A percentile compares a stretch with the other conserved stretches of the same genome.
phyloP scores from a whole-genome alignment of 2,797 vertebrate genomes.

The Huso huso region DNA sequence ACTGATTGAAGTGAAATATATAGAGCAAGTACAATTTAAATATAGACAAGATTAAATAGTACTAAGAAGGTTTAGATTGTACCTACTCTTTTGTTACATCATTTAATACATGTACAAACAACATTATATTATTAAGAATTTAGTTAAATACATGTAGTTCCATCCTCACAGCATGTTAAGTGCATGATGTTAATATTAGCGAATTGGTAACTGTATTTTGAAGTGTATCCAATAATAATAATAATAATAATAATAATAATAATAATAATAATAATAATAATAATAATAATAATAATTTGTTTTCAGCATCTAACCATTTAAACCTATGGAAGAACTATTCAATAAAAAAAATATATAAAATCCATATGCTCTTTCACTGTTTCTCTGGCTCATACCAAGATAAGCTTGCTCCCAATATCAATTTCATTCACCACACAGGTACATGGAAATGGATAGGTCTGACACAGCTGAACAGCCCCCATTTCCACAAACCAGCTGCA shows the following conservation, averaged over 20 bases:
- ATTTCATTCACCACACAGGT: conserved; percentile 10
- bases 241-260: neutral
- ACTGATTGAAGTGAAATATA: too few relatives aligned
- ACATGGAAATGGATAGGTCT: conserved; percentile 15
- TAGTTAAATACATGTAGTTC: too few relatives aligned
- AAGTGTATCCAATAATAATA: neutral
- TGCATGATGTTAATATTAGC: neutral
- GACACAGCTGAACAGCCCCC: conserved; percentile 17
- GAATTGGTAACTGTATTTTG: neutral
- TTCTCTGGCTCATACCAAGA: neutral
- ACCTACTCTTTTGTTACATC: too few relatives aligned
- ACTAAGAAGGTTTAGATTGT: too few relatives aligned
- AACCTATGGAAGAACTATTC: neutral
- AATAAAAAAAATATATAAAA: neutral
- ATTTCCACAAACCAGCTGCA: conserved; percentile 16
- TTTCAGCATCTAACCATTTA: neutral
- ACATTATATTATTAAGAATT: too few relatives aligned
- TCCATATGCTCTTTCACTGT: neutral
- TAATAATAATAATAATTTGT: neutral
- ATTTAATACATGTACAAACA: too few relatives aligned
- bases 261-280: neutral
- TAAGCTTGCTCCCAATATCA: neutral
- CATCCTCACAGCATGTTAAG: too few relatives aligned
- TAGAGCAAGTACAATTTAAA: too few relatives aligned
- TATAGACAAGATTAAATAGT: too few relatives aligned